Conservation (phyloP, 2,888 invertebrate species). For the Cephus pygmeus region DNA sequence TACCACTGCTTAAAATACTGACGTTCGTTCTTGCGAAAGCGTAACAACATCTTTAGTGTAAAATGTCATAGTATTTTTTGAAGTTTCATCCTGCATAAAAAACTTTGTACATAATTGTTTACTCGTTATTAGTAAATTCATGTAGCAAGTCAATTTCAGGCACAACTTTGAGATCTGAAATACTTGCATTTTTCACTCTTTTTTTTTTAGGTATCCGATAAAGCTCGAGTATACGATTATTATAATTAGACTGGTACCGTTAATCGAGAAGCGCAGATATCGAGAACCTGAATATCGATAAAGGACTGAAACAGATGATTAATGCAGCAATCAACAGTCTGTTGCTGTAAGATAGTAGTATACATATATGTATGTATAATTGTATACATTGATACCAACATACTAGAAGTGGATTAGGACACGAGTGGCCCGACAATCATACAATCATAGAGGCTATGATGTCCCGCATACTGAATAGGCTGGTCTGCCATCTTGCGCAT, state of each 20-base stretch:
- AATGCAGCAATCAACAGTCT: slow-evolving; percentile 12
- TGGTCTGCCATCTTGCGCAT: slow-evolving; percentile 46
- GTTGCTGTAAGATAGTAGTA: neutral
- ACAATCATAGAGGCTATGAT: slow-evolving; percentile 52
- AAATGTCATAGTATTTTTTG: too few relatives aligned
- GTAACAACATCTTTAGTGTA: too few relatives aligned
- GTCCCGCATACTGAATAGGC: slow-evolving; percentile 55
- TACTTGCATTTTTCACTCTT: too few relatives aligned
- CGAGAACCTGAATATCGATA: neutral
- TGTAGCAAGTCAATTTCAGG: too few relatives aligned
- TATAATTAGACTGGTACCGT: neutral
- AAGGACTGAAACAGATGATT: slow-evolving; percentile 10
- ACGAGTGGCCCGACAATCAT: slow-evolving; percentile 52
- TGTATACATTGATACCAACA: neutral
- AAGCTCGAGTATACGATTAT: neutral
- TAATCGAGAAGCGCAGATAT: neutral
- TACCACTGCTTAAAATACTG: too few relatives aligned
- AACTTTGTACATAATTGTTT: too few relatives aligned
- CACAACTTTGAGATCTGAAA: too few relatives aligned
- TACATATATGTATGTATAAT: too few relatives aligned
- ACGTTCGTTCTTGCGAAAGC: too few relatives aligned
- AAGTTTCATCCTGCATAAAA: too few relatives aligned
- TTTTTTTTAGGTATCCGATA: neutral
- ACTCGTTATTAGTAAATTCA: too few relatives aligned
- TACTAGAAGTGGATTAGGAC: slow-evolving; percentile 35